A percentile compares a stretch with the other conserved stretches of the same genome.
Evolutionary conservation across 23 tunicate genomes (phyloP).

Genomic region (Oikopleura dioica): DNA sequence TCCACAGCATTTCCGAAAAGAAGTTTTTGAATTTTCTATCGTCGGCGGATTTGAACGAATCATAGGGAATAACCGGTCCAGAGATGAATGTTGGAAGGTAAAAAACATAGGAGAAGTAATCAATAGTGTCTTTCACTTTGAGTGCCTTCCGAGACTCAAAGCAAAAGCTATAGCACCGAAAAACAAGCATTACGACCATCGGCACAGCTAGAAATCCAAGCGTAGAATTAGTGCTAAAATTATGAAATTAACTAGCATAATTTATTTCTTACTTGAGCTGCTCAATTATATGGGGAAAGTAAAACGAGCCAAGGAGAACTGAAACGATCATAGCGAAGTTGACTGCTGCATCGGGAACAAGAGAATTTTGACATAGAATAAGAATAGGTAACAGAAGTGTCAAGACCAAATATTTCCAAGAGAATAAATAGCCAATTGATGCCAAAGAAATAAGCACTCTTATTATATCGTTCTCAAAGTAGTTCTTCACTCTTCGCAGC

Average conservation of each 20-base stretch:
- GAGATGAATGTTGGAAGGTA: conserved; percentile 32
- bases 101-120: conserved; percentile 18
- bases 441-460: not conserved
- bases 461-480: not conserved
- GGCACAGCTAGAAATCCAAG: not conserved
- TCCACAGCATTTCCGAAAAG: not conserved
- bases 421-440: not conserved
- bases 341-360: not conserved
- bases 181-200: not conserved
- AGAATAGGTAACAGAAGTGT: not conserved
- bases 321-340: not conserved
- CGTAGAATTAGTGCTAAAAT: not conserved
- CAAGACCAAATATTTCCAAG: not conserved
- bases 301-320: not conserved
- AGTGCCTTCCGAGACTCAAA: too few relatives aligned
- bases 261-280: not conserved
- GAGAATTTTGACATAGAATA: not conserved
- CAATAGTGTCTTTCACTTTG: too few relatives aligned
- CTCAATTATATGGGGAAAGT: not conserved
- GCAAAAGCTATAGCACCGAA: not conserved
- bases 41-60: not conserved
- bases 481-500: not conserved
- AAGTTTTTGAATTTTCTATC: not conserved
- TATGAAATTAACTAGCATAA: not conserved
- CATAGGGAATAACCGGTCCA: conserved; percentile 42